These are phyloP conservation scores for Brachyptera putata DNA, from an alignment of 2,888 invertebrate species.

Conservation along the genomic window DNA sequence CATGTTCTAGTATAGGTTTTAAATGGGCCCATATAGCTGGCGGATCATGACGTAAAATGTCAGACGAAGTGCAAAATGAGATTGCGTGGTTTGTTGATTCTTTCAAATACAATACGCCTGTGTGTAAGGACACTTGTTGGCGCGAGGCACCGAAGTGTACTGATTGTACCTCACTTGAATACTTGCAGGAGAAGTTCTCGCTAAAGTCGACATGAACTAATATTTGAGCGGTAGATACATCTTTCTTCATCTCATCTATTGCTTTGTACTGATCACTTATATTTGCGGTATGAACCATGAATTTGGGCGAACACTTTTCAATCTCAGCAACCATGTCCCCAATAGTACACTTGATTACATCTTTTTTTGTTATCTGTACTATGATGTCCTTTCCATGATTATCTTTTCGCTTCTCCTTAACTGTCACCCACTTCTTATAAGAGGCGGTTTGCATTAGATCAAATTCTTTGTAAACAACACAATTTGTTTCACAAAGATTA, in stretches of 20 bases:
- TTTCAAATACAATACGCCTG: too few species aligned
- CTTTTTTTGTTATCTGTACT: too few species aligned
- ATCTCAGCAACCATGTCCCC: conserved; percentile 43
- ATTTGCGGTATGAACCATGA: conserved; percentile 41
- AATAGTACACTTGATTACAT: conserved; percentile 38
- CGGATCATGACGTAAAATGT: conserved; percentile 38
- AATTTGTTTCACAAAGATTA: too few species aligned
- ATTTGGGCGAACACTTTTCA: conserved; percentile 40
- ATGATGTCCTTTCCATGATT: too few species aligned
- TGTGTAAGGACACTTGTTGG: too few species aligned
- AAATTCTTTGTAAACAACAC: conserved; percentile 15
- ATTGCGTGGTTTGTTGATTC: conserved; percentile 21
- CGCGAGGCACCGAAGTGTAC: conserved; percentile 23
- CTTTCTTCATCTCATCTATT: conserved; percentile 18
- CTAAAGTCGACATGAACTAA: conserved; percentile 27
- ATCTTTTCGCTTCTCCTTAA: too few species aligned
- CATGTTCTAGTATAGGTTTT: too few species aligned
- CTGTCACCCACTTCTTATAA: too few species aligned
- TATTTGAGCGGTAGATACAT: conserved; percentile 17
- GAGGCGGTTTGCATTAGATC: not conserved
- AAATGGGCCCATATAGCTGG: conserved; percentile 43
- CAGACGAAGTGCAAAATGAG: conserved; percentile 40
- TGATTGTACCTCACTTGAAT: conserved; percentile 21
- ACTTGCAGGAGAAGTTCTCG: conserved; percentile 24
- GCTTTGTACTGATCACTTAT: conserved; percentile 21